Percentiles rank a stretch among this genome's conserved stretches.
Evolutionary conservation across 30 jellyfish, hydroid and myxozoan genomes (phyloP).

Genomic region (Sanderia malayensis): DNA sequence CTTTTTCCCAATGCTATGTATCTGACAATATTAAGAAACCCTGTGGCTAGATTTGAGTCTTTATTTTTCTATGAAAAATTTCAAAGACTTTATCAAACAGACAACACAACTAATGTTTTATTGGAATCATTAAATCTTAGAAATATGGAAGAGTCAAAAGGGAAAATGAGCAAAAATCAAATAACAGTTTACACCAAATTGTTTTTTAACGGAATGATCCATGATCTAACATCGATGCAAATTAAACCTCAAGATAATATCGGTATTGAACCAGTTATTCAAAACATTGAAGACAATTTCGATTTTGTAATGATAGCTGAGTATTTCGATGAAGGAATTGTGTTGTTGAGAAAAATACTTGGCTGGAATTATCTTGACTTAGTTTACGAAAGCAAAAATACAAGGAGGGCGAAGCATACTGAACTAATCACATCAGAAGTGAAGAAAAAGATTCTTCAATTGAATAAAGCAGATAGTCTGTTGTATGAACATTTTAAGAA

Average conservation of each 20-base stretch:
- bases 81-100: constrained; percentile 23
- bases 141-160: not conserved
- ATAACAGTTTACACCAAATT: not conserved
- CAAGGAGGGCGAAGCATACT: constrained; percentile 29
- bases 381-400: constrained; percentile 54
- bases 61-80: constrained; percentile 60
- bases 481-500: constrained; percentile 56
- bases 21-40: constrained; percentile 68
- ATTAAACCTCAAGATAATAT: not conserved
- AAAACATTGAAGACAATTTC: constrained; percentile 50
- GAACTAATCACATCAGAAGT: constrained; percentile 44
- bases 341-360: constrained; percentile 42
- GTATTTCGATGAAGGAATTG: constrained; percentile 70
- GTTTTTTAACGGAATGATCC: constrained; percentile 54
- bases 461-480: constrained; percentile 50
- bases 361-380: constrained; percentile 70
- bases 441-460: constrained; percentile 13
- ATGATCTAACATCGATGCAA: constrained; percentile 40
- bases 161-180: constrained; percentile 12
- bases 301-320: constrained; percentile 71
- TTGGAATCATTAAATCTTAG: constrained; percentile 18
- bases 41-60: constrained; percentile 66
- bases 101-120: constrained; percentile 20
- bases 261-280: not conserved
- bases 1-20: constrained; percentile 48